Percentiles rank a stretch among this genome's conserved stretches.
phyloP scores from a whole-genome alignment of 2,888 invertebrate species.

The Capitulum mitella region DNA sequence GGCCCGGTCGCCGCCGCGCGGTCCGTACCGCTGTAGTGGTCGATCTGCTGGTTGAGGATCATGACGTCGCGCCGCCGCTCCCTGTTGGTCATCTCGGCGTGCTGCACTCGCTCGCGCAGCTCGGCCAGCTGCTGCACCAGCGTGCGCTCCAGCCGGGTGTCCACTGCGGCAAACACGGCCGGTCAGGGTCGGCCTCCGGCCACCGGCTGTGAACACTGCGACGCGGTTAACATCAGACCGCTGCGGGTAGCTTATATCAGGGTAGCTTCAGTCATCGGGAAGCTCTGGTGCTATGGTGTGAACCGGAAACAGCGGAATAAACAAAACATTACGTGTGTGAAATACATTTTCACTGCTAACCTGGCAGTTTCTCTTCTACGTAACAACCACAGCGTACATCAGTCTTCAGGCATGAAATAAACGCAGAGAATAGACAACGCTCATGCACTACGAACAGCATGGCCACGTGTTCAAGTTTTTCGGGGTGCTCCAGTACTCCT shows the following conservation, averaged over 20 bases:
- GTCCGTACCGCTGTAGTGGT: constrained; percentile 46
- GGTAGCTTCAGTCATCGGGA: background rate
- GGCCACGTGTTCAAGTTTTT: too few species aligned
- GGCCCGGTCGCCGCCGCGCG: too few species aligned
- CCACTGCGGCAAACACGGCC: constrained; percentile 37
- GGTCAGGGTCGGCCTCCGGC: background rate
- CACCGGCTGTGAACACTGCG: too few species aligned
- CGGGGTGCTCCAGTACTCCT: too few species aligned
- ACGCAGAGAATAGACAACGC: too few species aligned
- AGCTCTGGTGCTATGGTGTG: background rate
- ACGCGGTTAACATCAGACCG: background rate
- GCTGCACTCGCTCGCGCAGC: constrained; percentile 66
- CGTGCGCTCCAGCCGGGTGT: constrained; percentile 49
- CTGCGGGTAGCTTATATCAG: background rate
- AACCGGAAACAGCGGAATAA: background rate
- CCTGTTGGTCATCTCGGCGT: constrained; percentile 68
- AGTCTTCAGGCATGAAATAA: too few species aligned
- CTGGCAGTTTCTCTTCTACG: too few species aligned
- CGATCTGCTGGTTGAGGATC: constrained; percentile 55
- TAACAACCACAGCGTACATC: too few species aligned
- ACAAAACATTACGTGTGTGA: background rate
- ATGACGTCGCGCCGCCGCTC: constrained; percentile 68
- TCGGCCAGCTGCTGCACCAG: constrained; percentile 64
- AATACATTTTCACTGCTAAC: background rate
- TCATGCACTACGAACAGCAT: too few species aligned